Conservation (phyloP, 2,113 vertebrate species). For the Eubucco bourcierii region DNA sequence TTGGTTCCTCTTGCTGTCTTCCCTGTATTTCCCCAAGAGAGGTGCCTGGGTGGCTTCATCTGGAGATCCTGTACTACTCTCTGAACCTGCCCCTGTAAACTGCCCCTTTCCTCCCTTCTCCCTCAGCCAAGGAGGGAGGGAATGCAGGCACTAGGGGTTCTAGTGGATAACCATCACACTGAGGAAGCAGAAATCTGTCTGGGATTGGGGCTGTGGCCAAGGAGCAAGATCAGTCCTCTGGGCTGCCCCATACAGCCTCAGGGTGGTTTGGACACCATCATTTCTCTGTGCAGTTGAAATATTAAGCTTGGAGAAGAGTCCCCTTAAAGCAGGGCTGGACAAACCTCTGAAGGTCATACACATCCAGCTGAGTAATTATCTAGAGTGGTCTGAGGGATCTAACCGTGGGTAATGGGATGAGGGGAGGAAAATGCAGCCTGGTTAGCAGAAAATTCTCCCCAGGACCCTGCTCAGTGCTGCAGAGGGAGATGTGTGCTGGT, state of each 20-base stretch:
- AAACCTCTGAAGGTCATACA: conserved; percentile 57
- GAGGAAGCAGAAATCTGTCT: neutral
- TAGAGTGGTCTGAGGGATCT: conserved; percentile 50
- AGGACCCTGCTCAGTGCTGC: neutral
- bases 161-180: neutral
- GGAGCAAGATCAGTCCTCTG: neutral
- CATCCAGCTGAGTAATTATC: conserved; percentile 33
- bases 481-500: conserved; percentile 7
- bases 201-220: neutral
- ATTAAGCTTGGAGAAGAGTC: conserved; percentile 14
- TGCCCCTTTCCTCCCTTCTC: neutral
- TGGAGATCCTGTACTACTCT: neutral
- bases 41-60: neutral
- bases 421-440: neutral
- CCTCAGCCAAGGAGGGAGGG: neutral
- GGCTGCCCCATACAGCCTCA: neutral
- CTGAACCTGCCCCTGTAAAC: neutral
- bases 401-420: conserved; percentile 37
- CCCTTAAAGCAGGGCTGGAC: neutral
- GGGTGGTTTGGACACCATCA: neutral
- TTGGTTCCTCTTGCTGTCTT: neutral
- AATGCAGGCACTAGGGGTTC: neutral
- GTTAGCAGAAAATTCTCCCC: conserved; percentile 21
- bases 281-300: conserved; percentile 1
- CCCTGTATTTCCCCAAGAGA: neutral